A percentile compares a stretch with the other conserved stretches of the same genome.
phyloP scores from a whole-genome alignment of 2,113 vertebrate genomes.

The Festucalex cinctus region DNA sequence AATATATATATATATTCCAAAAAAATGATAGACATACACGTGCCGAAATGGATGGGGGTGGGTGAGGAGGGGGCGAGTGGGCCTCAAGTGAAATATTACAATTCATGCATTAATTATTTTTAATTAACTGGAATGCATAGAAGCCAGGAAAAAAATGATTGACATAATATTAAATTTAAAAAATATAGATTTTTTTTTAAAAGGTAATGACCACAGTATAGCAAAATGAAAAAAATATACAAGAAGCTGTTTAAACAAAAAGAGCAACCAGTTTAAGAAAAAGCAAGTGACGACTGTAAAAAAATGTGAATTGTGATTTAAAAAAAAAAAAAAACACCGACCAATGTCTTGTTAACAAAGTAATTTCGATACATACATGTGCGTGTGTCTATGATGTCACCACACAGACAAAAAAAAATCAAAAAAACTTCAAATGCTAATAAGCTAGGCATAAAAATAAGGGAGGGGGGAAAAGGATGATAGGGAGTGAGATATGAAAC shows the following conservation, averaged over 20 bases:
- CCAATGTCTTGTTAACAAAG: too few relatives aligned
- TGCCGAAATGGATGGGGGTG: not conserved
- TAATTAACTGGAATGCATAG: not conserved
- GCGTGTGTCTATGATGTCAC: too few relatives aligned
- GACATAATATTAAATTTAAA: not conserved
- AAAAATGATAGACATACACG: not conserved
- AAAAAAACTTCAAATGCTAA: too few relatives aligned
- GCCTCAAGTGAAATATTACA: constrained; percentile 20
- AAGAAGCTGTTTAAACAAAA: not conserved
- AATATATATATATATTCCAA: not conserved
- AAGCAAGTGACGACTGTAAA: not conserved
- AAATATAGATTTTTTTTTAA: not conserved
- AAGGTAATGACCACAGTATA: not conserved
- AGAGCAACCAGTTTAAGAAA: not conserved
- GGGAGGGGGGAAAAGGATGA: too few relatives aligned
- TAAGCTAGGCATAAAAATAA: too few relatives aligned
- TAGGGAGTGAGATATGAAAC: too few relatives aligned
- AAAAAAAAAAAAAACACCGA: too few relatives aligned
- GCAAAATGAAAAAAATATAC: not conserved
- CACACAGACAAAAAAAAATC: too few relatives aligned
- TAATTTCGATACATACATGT: too few relatives aligned
- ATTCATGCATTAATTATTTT: constrained; percentile 25
- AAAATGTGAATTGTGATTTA: not conserved
- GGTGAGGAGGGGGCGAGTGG: not conserved
- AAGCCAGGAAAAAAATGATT: not conserved